Evolutionary conservation across 2,888 invertebrate genomes (phyloP).

Genomic region (Spilarctia lutea): DNA sequence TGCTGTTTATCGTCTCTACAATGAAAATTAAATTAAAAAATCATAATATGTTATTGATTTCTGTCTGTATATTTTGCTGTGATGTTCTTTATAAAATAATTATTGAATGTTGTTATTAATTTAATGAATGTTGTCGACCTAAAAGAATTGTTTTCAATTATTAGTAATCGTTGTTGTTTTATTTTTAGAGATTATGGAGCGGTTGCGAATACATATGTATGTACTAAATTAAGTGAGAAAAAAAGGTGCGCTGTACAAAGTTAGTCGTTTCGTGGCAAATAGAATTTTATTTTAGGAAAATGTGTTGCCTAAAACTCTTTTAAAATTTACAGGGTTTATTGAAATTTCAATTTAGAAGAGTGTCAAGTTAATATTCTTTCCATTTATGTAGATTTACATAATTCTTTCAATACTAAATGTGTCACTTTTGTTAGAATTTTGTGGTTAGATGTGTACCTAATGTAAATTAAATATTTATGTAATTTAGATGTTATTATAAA

Average conservation of each 20-base stretch:
- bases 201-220: neutral
- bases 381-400: neutral
- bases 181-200: conserved; percentile 18
- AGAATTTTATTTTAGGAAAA: neutral
- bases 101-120: conserved; percentile 47
- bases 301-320: neutral
- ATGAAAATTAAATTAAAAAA: too few species aligned
- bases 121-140: conserved; percentile 53
- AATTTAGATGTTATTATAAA: conserved; percentile 44
- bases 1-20: neutral
- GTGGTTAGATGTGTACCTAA: conserved; percentile 32
- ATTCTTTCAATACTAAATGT: conserved; percentile 1
- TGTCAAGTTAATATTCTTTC: neutral
- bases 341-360: neutral
- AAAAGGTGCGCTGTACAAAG: neutral
- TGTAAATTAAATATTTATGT: conserved; percentile 39
- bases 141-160: conserved; percentile 53
- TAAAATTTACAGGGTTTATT: neutral
- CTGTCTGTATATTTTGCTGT: conserved; percentile 52
- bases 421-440: conserved; percentile 28
- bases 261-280: neutral
- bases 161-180: conserved; percentile 37
- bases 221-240: neutral
- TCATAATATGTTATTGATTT: neutral
- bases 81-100: conserved; percentile 40